Percentiles rank a stretch among this genome's conserved stretches.
Evolutionary conservation across 2,888 invertebrate species (phyloP).

Genomic region (Nezara viridula): DNA sequence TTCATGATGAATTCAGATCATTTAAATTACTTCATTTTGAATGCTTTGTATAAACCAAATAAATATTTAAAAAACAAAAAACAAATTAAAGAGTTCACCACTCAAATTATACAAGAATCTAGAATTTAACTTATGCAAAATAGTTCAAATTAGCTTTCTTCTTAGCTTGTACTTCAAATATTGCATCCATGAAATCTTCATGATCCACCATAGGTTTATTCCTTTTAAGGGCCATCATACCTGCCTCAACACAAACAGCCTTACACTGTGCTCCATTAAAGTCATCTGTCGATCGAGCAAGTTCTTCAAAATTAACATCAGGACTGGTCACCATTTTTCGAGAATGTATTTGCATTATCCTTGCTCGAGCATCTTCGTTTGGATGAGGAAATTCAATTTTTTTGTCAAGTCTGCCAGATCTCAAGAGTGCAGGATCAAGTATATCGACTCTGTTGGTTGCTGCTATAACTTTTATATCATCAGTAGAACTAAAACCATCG

Average conservation of each 20-base stretch:
- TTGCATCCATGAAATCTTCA: constrained; percentile 99
- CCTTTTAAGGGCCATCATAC: constrained; percentile 98
- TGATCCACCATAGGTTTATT: constrained; percentile 95
- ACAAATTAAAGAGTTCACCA: background rate
- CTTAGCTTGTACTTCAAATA: constrained; percentile 99
- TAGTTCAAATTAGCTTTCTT: constrained; percentile 98
- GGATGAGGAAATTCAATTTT: constrained; percentile 99
- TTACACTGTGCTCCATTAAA: constrained; percentile 99
- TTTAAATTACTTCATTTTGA: background rate
- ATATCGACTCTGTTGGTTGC: constrained; percentile 99
- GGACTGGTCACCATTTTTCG: constrained; percentile 98
- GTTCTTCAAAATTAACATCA: constrained; percentile 92
- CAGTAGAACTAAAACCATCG: constrained; percentile 97
- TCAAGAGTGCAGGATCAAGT: constrained; percentile 94
- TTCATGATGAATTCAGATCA: background rate
- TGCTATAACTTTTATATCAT: constrained; percentile 90
- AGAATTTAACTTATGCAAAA: constrained; percentile 64
- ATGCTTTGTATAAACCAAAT: background rate
- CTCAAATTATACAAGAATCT: background rate
- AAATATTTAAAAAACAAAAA: background rate
- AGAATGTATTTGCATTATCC: constrained; percentile 99
- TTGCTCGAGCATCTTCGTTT: constrained; percentile 97
- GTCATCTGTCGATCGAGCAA: constrained; percentile 97
- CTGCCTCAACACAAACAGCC: constrained; percentile 99
- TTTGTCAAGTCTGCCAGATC: constrained; percentile 96